Conservation (phyloP, 2,888 invertebrate species). For the Myathropa florea region DNA sequence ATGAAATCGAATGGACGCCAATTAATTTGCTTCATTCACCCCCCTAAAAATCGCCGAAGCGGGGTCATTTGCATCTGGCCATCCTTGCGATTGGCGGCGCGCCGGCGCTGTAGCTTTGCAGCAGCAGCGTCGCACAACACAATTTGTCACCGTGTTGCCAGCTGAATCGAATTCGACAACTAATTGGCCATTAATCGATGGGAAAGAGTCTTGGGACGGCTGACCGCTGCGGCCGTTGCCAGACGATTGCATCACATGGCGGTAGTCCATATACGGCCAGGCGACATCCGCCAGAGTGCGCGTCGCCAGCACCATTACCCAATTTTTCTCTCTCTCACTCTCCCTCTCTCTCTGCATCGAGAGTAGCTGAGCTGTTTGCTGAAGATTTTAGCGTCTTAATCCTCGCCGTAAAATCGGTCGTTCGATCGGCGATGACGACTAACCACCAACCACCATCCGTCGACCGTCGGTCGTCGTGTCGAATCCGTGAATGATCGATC, state of each 20-base stretch:
- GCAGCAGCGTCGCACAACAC: constrained; percentile 3
- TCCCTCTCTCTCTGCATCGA: neutral
- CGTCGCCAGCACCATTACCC: constrained; percentile 34
- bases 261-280: constrained; percentile 50
- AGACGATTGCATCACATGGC: constrained; percentile 47
- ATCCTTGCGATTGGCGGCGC: neutral
- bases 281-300: constrained; percentile 9
- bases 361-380: constrained; percentile 28
- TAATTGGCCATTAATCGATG: constrained; percentile 70
- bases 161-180: constrained; percentile 61
- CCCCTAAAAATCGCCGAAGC: constrained; percentile 8
- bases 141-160: constrained; percentile 57
- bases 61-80: constrained; percentile 35
- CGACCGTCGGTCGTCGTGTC: constrained; percentile 13
- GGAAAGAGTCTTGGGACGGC: constrained; percentile 34
- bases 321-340: constrained; percentile 37
- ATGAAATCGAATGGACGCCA: constrained; percentile 60
- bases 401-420: constrained; percentile 19
- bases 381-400: constrained; percentile 42
- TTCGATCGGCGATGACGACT: constrained; percentile 11
- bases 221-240: neutral
- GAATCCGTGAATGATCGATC: constrained; percentile 67
- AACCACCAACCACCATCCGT: neutral
- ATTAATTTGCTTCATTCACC: constrained; percentile 52
- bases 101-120: neutral